phyloP scores from a whole-genome alignment of 2,888 invertebrate species.

The Sesia apiformis region DNA sequence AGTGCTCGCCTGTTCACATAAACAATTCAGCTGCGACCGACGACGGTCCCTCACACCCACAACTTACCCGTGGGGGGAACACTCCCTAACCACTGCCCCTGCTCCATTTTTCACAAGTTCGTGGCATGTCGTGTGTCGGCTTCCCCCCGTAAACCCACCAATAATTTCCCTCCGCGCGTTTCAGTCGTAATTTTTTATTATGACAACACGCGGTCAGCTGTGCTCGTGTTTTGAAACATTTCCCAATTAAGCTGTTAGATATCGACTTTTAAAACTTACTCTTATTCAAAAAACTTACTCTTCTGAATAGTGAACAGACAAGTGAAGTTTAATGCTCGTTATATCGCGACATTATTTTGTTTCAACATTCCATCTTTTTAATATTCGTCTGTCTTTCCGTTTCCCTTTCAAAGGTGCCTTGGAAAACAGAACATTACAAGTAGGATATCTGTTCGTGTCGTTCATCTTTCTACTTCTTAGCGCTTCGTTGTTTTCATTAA shows the following conservation, averaged over 20 bases:
- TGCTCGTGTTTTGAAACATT: slow-evolving; percentile 16
- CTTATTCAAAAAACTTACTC: no score
- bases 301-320: no score
- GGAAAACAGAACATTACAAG: no score
- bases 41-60: slow-evolving; percentile 13
- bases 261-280: no score
- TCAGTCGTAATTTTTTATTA: slow-evolving; percentile 39
- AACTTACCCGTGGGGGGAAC: slow-evolving; percentile 12
- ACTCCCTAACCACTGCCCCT: slow-evolving; percentile 21
- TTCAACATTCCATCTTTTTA: no score
- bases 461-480: no score
- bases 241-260: no score
- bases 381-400: no score
- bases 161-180: slow-evolving; percentile 34
- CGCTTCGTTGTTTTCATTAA: slow-evolving; percentile 13
- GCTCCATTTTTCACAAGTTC: slow-evolving; percentile 55
- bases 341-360: no score
- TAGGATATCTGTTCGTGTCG: no score
- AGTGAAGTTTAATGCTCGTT: no score
- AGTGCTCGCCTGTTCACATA: slow-evolving; percentile 52
- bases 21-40: slow-evolving; percentile 43
- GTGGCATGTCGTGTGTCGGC: slow-evolving; percentile 36
- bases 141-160: slow-evolving; percentile 19
- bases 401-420: no score
- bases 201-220: slow-evolving; percentile 56